These are phyloP conservation scores for Sinosuthora webbiana DNA, from an alignment of 2,113 vertebrate genomes.

Conservation along the genomic window DNA sequence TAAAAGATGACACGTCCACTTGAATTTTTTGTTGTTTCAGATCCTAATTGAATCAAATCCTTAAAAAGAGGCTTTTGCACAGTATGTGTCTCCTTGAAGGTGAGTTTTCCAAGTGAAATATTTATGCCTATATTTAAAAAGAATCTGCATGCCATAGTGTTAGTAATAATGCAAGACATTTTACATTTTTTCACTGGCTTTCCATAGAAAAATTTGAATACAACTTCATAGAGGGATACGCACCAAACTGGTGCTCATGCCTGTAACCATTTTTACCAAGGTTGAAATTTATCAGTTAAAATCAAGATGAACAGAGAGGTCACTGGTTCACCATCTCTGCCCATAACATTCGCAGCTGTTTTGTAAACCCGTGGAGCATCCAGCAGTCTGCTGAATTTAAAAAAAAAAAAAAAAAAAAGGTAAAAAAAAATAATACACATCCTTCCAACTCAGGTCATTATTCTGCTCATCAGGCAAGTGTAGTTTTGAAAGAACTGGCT, in stretches of 20 bases:
- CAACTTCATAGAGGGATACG: neutral
- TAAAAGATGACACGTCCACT: neutral
- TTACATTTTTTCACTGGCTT: neutral
- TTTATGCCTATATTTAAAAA: neutral
- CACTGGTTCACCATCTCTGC: neutral
- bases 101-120: neutral
- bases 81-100: neutral
- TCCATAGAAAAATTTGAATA: neutral
- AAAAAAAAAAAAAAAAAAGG: neutral
- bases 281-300: neutral
- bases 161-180: neutral
- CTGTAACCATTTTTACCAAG: neutral
- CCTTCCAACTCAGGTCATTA: rapidly evolving
- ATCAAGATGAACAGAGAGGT: neutral
- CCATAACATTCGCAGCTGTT: neutral
- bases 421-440: neutral
- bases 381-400: neutral
- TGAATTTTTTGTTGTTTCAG: neutral
- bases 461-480: neutral
- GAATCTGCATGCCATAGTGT: rapidly evolving
- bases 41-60: neutral
- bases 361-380: neutral
- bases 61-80: neutral
- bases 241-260: neutral
- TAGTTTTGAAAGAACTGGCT: neutral